Base-by-base conservation (phyloP, 2,113 vertebrate genomes). In the Diphyllodes magnificus region DNA sequence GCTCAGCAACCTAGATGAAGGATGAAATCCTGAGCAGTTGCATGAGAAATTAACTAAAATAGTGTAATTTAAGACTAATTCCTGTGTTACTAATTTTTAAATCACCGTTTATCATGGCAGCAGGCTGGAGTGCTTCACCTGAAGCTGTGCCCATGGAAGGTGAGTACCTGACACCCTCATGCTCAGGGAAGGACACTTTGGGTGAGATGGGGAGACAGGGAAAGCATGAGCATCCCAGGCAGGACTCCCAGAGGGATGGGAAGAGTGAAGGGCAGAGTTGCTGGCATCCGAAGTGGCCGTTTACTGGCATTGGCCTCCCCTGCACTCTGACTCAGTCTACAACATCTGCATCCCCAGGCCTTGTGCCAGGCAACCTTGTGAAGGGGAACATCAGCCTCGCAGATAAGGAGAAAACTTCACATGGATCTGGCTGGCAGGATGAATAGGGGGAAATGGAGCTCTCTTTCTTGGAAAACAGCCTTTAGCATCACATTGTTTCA, bases 381-480 rank as follows among this genome's bases (percentile, higher is more conserved):
- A 27, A 42, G 39, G 57, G 66, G 64, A 78, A 35, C 42, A 15
- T 11, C 23, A 15, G 64, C 6, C 24, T 15, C 0, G 0, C 2
- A 51, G 39, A 18, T 13, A 10, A 22, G 50, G 30, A 63, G 61
- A 69, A 71, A 68, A 11, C 11, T 42, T 15, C 45, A 2, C 64
- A 5, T 2, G 24, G 56, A 51, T 9, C 15, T 10, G 17, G 31
- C n/a, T 23, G 72, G 54, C 1, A 14, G 65, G 53, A 42, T 75
- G 77, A 97, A 93, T 64, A 5, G 56, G 28, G 79, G 61, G 92
- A 96, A 95, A 49, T 0, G 5, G 4, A 73, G 47, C 30, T 17
- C 15, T 90, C 19, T 33, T 92, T 93, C 92, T 89, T 87, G 78
- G 92, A 79, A 91, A 87, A 39, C 10, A 3, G 44, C 25, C 27